A percentile compares a stretch with the other conserved stretches of the same genome.
phyloP scores from a whole-genome alignment of 1,140 invertebrate genomes.

The Apis florea region DNA sequence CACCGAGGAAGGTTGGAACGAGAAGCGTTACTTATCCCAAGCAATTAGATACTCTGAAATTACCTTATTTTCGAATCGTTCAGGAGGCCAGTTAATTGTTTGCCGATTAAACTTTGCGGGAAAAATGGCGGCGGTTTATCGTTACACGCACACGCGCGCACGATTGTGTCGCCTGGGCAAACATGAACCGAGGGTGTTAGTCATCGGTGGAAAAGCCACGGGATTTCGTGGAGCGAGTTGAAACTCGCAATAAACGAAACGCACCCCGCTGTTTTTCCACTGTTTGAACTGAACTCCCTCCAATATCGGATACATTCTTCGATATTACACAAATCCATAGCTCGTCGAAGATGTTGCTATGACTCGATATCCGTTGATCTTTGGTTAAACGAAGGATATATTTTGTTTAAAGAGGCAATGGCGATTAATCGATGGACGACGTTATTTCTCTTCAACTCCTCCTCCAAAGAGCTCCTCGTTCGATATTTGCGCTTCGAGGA shows the following conservation, averaged over 20 bases:
- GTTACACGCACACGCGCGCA: background rate
- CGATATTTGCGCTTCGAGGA: background rate
- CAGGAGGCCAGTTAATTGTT: too few relatives aligned
- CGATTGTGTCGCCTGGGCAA: background rate
- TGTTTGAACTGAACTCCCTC: background rate
- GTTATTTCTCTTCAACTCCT: background rate
- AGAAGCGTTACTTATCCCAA: background rate
- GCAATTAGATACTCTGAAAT: background rate
- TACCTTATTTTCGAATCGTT: background rate
- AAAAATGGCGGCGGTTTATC: slow-evolving; percentile 14
- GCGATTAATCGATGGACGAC: background rate
- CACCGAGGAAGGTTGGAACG: background rate
- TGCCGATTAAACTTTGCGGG: slow-evolving; percentile 1
- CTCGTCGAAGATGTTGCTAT: slow-evolving; percentile 18
- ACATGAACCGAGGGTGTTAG: slow-evolving; percentile 37
- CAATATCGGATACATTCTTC: slow-evolving; percentile 6
- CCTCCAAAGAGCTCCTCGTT: background rate
- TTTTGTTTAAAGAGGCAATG: slow-evolving; percentile 4
- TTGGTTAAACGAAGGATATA: slow-evolving; percentile 20
- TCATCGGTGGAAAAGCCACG: slow-evolving; percentile 42
- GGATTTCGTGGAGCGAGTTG: slow-evolving; percentile 17
- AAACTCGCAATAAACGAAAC: slow-evolving; percentile 52
- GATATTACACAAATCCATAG: background rate
- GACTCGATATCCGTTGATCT: background rate
- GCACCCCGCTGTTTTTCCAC: slow-evolving; percentile 19